A percentile compares a stretch with the other conserved stretches of the same genome.
phyloP scores from a whole-genome alignment of 2,888 invertebrate genomes.

The Meghimatium bilineatum region DNA sequence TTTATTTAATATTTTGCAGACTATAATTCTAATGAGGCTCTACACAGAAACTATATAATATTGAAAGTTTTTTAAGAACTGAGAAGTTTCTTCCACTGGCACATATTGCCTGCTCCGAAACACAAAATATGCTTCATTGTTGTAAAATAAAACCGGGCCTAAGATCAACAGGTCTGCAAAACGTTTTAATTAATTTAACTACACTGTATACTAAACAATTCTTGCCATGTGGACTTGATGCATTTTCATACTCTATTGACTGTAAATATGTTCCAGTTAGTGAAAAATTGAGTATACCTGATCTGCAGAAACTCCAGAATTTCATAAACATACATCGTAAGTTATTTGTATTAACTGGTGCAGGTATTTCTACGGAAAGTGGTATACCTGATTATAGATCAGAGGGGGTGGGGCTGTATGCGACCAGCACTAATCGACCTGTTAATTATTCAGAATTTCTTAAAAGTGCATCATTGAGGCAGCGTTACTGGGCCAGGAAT shows the following conservation, averaged over 20 bases:
- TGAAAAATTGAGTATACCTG: constrained; percentile 80
- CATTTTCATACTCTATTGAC: constrained; percentile 10
- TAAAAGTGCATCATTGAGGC: constrained; percentile 80
- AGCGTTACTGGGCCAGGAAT: constrained; percentile 96
- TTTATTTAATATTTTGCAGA: no score
- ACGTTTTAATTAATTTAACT: neutral
- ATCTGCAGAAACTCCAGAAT: constrained; percentile 79
- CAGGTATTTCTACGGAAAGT: constrained; percentile 95
- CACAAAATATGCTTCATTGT: neutral
- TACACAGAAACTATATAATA: no score
- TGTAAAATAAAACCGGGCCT: neutral
- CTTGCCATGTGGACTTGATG: neutral
- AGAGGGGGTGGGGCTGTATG: constrained; percentile 93
- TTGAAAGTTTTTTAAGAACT: neutral
- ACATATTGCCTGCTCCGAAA: neutral
- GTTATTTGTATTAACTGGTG: constrained; percentile 89
- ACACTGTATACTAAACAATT: neutral
- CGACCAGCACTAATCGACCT: constrained; percentile 89
- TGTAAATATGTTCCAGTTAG: constrained; percentile 85
- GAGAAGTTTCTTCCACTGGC: neutral
- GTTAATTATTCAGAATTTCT: constrained; percentile 90
- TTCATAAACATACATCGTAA: constrained; percentile 79
- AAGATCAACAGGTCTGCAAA: neutral
- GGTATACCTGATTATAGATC: constrained; percentile 88
- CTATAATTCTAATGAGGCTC: no score